These are phyloP conservation scores for Argyresthia albistria DNA, from an alignment of 2,888 invertebrate species.

Conservation along the genomic window DNA sequence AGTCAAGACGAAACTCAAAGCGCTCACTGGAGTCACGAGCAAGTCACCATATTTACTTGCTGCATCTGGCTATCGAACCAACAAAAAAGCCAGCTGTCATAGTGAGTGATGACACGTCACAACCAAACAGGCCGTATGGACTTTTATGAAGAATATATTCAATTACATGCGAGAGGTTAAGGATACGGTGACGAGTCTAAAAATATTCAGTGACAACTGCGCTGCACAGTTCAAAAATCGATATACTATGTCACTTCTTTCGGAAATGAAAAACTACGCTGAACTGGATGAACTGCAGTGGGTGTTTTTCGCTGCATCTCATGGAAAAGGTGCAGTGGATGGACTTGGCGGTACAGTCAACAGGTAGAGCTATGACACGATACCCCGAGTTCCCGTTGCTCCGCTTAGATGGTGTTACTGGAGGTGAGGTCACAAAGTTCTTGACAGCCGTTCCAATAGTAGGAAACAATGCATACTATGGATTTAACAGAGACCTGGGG, in stretches of 20 bases:
- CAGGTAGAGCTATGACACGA: too few species aligned
- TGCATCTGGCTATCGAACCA: neutral
- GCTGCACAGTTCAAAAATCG: conserved; percentile 7
- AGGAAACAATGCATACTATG: too few species aligned
- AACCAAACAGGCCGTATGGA: conserved; percentile 9
- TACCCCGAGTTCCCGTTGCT: too few species aligned
- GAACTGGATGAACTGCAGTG: conserved; percentile 4
- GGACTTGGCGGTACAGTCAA: conserved; percentile 5
- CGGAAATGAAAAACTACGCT: conserved; percentile 1
- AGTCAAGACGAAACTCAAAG: neutral
- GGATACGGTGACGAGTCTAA: conserved; percentile 1
- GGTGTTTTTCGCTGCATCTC: conserved; percentile 7
- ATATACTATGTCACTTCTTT: conserved; percentile 1
- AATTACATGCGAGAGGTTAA: conserved; percentile 5
- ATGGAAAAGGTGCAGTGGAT: conserved; percentile 7
- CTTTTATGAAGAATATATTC: conserved; percentile 7
- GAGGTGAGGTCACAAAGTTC: too few species aligned
- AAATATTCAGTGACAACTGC: conserved; percentile 8
- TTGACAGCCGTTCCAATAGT: too few species aligned
- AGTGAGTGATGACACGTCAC: conserved; percentile 4
- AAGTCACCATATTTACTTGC: conserved; percentile 4
- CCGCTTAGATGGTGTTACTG: too few species aligned
- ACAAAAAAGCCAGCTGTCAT: neutral
- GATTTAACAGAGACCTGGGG: too few species aligned
- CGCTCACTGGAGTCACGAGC: conserved; percentile 5